phyloP scores from a whole-genome alignment of 92 coral and sea anemone genomes.

The Pocillopora grandis region DNA sequence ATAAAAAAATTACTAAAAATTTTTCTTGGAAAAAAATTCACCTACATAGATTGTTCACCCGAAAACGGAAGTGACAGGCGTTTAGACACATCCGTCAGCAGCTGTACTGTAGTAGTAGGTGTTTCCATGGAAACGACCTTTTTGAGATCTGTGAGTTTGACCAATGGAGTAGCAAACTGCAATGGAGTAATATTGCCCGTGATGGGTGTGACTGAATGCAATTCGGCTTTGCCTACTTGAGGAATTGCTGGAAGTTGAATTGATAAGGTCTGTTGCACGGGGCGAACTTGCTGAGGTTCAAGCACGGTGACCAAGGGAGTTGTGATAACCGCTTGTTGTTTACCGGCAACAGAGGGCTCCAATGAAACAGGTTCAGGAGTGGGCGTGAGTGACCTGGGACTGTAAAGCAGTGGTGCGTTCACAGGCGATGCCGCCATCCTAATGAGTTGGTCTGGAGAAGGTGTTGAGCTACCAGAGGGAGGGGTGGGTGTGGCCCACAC shows the following conservation, averaged over 20 bases:
- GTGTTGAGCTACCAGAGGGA: slow-evolving; percentile 60
- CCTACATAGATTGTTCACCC: slow-evolving; percentile 14
- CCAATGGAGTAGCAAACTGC: slow-evolving; percentile 26
- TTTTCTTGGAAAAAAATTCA: neutral
- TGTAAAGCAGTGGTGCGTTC: slow-evolving; percentile 46
- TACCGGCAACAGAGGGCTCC: slow-evolving; percentile 17
- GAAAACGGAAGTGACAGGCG: slow-evolving; percentile 57
- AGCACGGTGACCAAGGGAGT: slow-evolving; percentile 7
- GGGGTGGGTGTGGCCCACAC: slow-evolving; percentile 57
- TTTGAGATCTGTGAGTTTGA: slow-evolving; percentile 29
- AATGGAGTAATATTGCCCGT: neutral
- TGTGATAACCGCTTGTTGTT: slow-evolving; percentile 17
- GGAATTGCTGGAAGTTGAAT: slow-evolving; percentile 31
- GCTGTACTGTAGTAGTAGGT: slow-evolving; percentile 36
- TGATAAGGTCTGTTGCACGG: slow-evolving; percentile 30
- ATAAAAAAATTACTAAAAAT: neutral
- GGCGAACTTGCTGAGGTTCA: slow-evolving; percentile 1
- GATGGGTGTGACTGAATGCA: slow-evolving; percentile 8
- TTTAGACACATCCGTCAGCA: slow-evolving; percentile 47
- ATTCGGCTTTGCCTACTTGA: slow-evolving; percentile 17
- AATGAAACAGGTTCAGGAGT: slow-evolving; percentile 37
- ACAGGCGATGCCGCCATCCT: slow-evolving; percentile 36
- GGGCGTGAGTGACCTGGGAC: slow-evolving; percentile 57
- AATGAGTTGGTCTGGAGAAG: slow-evolving; percentile 51
- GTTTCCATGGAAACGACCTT: slow-evolving; percentile 45